Evolutionary conservation across 2,797 vertebrate species (phyloP).

Genomic region (Crocodylus rhombifer): DNA sequence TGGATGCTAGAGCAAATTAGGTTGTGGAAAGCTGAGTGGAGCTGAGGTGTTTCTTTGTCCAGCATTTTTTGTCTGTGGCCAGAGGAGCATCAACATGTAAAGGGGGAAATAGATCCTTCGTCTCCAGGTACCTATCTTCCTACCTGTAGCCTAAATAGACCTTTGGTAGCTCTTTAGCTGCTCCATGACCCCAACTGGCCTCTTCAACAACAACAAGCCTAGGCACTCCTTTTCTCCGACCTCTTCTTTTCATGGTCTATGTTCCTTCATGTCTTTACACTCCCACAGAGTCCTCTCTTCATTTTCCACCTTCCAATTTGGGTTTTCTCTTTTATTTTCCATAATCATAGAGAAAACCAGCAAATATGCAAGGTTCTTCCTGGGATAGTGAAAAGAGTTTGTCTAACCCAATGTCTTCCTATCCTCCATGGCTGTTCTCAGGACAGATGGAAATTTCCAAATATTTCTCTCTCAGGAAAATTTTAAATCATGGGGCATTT

Average conservation of each 20-base stretch:
- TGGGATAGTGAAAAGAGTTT: background rate
- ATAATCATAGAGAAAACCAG: background rate
- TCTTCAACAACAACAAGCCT: background rate
- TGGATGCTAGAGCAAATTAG: background rate
- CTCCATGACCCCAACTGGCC: background rate
- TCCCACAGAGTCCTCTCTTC: too few species aligned
- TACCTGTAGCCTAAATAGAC: background rate
- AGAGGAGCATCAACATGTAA: rapidly evolving
- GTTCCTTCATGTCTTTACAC: background rate
- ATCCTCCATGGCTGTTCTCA: too few species aligned
- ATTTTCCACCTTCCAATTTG: background rate
- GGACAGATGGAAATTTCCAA: background rate
- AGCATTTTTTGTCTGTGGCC: background rate
- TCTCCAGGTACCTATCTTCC: background rate
- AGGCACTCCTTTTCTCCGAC: background rate
- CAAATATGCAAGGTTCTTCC: background rate
- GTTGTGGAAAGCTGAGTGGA: background rate
- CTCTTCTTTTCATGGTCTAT: background rate
- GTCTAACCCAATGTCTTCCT: background rate
- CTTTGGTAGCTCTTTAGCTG: background rate
- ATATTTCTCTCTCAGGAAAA: background rate
- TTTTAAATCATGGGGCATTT: too few species aligned
- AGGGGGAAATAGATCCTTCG: background rate
- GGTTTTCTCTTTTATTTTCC: background rate
- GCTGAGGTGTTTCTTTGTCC: background rate